Conservation (phyloP, 2,888 invertebrate genomes). For the Lepidonotus clava region DNA sequence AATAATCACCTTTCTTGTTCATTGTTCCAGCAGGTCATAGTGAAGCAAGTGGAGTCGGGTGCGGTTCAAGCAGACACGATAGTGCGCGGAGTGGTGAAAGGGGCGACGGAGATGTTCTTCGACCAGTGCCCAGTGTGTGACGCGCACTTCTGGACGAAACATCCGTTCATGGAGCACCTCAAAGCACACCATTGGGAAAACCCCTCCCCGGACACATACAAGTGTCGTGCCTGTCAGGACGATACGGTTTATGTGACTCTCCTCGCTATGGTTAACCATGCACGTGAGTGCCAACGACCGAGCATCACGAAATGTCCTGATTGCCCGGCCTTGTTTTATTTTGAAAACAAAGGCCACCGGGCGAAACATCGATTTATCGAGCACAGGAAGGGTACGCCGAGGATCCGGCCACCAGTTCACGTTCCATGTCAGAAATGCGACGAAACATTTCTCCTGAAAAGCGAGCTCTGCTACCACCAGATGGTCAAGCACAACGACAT, state of each 20-base stretch:
- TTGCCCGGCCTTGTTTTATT: neutral
- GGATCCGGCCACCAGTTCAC: neutral
- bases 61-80: no score
- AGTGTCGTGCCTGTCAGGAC: neutral
- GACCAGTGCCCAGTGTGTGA: constrained; percentile 18
- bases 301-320: neutral
- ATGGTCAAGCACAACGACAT: neutral
- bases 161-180: neutral
- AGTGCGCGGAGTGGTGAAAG: no score
- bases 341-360: neutral
- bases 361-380: neutral
- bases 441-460: neutral
- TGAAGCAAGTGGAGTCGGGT: no score
- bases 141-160: neutral
- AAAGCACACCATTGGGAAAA: neutral
- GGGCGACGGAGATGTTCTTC: no score
- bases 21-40: no score
- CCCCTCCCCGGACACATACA: neutral
- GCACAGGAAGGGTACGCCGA: neutral
- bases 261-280: neutral
- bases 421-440: neutral
- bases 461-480: neutral
- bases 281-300: neutral
- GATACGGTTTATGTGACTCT: neutral
- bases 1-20: no score